A percentile compares a stretch with the other conserved stretches of the same genome.
phyloP scores from a whole-genome alignment of 2,113 vertebrate species.

The Columbina picui region DNA sequence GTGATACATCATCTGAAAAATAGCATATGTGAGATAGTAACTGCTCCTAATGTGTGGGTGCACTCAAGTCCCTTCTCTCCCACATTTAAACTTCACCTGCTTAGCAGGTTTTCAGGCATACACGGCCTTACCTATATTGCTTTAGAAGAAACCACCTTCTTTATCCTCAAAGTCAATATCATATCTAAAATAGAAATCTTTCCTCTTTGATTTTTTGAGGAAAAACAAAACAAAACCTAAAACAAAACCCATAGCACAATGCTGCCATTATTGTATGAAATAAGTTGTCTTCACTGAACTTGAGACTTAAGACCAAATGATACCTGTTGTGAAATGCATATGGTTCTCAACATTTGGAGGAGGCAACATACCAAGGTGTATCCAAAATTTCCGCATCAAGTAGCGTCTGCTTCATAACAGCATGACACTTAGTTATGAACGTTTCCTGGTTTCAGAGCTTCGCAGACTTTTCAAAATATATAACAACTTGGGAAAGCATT shows the following conservation, averaged over 20 bases:
- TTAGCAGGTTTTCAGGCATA: background rate
- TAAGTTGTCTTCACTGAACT: background rate
- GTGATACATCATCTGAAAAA: background rate
- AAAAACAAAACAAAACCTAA: background rate
- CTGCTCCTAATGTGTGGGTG: background rate
- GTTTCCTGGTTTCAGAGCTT: background rate
- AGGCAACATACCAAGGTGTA: background rate
- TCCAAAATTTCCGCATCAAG: background rate
- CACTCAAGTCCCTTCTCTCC: background rate
- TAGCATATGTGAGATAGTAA: rapidly evolving
- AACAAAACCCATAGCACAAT: background rate
- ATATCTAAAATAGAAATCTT: background rate
- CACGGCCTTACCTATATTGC: rapidly evolving
- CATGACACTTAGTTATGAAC: background rate
- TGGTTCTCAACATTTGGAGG: background rate
- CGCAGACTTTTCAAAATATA: background rate
- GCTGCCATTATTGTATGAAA: background rate
- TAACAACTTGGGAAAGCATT: background rate
- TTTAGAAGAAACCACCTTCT: background rate
- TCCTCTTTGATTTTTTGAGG: background rate
- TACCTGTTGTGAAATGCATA: background rate
- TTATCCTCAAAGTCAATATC: background rate
- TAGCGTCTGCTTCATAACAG: background rate
- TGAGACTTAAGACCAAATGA: background rate
- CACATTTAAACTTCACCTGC: background rate